Evolutionary conservation across 2,113 vertebrate genomes (phyloP).

Genomic region (Argyrosomus japonicus): DNA sequence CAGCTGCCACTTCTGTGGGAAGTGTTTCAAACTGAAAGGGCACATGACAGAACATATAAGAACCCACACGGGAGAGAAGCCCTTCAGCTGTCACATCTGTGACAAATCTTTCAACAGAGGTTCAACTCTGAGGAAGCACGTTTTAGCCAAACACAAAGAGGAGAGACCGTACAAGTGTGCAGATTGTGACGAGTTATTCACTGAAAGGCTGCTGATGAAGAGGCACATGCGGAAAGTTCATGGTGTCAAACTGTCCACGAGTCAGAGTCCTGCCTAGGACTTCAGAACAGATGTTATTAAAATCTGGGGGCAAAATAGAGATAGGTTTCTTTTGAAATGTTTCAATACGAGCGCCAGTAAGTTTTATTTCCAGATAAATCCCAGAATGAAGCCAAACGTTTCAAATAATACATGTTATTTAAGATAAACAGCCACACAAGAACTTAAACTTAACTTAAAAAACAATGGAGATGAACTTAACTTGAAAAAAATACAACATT

Average conservation of each 20-base stretch:
- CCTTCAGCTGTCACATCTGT: slow-evolving; percentile 68
- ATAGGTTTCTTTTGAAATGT: neutral
- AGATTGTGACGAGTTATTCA: slow-evolving; percentile 62
- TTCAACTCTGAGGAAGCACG: slow-evolving; percentile 62
- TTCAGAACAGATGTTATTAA: neutral
- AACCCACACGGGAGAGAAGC: slow-evolving; percentile 71
- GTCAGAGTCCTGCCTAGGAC: slow-evolving; percentile 44
- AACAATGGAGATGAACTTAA: too few species aligned
- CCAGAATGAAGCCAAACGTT: neutral
- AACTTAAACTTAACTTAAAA: neutral
- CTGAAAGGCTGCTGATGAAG: slow-evolving; percentile 65
- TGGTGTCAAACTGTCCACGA: slow-evolving; percentile 41
- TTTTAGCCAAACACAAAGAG: slow-evolving; percentile 63
- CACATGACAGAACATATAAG: slow-evolving; percentile 69
- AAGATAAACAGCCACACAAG: neutral
- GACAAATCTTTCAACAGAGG: slow-evolving; percentile 69
- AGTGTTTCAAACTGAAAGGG: slow-evolving; percentile 69
- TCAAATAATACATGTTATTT: neutral
- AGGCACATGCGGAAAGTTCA: slow-evolving; percentile 64
- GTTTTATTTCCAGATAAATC: neutral
- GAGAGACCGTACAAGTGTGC: slow-evolving; percentile 65
- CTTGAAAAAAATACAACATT: too few species aligned
- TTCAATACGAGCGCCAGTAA: neutral
- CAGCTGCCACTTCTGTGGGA: slow-evolving; percentile 63
- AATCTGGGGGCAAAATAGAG: neutral